phyloP scores from a whole-genome alignment of 2,888 invertebrate species.

The Agapostemon virescens region DNA sequence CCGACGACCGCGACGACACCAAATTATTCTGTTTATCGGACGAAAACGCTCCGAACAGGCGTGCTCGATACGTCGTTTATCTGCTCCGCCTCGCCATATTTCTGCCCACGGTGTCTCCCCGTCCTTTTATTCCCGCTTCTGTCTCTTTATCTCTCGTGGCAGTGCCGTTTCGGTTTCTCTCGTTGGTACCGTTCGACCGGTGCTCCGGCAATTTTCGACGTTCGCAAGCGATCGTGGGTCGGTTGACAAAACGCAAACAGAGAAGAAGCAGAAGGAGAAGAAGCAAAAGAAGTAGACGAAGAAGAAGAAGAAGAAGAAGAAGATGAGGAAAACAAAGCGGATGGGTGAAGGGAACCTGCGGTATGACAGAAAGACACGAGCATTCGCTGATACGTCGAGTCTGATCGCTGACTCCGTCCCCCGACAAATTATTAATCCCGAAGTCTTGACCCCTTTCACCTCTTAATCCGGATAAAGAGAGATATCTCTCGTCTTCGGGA shows the following conservation, averaged over 20 bases:
- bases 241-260: slow-evolving; percentile 43
- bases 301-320: background rate
- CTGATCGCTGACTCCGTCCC: slow-evolving; percentile 59
- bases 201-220: slow-evolving; percentile 48
- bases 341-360: background rate
- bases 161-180: slow-evolving; percentile 21
- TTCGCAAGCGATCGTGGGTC: slow-evolving; percentile 5
- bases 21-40: slow-evolving; percentile 65
- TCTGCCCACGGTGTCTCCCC: slow-evolving; percentile 34
- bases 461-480: slow-evolving; percentile 74
- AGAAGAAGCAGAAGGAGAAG: no score
- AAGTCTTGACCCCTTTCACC: slow-evolving; percentile 69
- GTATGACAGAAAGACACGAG: slow-evolving; percentile 58
- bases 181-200: slow-evolving; percentile 28
- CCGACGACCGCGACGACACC: slow-evolving; percentile 57
- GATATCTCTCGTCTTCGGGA: slow-evolving; percentile 68
- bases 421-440: slow-evolving; percentile 75
- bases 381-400: slow-evolving; percentile 55
- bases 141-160: slow-evolving; percentile 33
- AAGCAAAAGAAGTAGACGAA: background rate
- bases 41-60: slow-evolving; percentile 60
- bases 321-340: background rate
- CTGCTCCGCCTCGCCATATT: slow-evolving; percentile 59
- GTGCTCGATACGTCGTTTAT: slow-evolving; percentile 66
- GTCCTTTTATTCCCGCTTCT: background rate